A percentile compares a stretch with the other conserved stretches of the same genome.
These are phyloP conservation scores for Orthonychiurus folsomi DNA, from an alignment of 2,888 invertebrate genomes.

Conservation along the genomic window DNA sequence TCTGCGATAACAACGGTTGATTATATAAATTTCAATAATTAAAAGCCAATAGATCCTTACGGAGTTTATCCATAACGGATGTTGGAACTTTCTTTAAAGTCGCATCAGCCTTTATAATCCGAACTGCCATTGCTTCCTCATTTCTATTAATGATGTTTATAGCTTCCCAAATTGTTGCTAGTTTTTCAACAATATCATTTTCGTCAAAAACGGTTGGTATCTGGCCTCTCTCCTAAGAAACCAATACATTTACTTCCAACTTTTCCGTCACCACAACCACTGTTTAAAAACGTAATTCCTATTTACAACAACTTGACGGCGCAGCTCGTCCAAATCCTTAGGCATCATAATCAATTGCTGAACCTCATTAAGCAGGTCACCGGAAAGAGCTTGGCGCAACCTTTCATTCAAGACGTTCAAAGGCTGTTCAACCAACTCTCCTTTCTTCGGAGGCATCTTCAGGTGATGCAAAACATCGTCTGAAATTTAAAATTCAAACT, in stretches of 20 bases:
- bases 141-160: slow-evolving; percentile 33
- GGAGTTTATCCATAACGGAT: slow-evolving; percentile 26
- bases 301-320: slow-evolving; percentile 22
- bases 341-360: slow-evolving; percentile 23
- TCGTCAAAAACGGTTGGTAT: slow-evolving; percentile 30
- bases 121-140: slow-evolving; percentile 33
- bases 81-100: slow-evolving; percentile 27
- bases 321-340: slow-evolving; percentile 28
- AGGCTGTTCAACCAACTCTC: neutral
- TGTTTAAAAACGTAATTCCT: too few species aligned
- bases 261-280: too few species aligned
- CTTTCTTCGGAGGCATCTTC: slow-evolving; percentile 9
- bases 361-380: slow-evolving; percentile 14
- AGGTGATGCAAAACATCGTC: slow-evolving; percentile 18
- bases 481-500: too few species aligned
- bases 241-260: neutral
- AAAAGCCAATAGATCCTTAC: slow-evolving; percentile 16
- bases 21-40: slow-evolving; percentile 9
- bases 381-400: neutral
- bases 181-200: slow-evolving; percentile 30
- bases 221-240: slow-evolving; percentile 17
- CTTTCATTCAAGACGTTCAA: too few species aligned
- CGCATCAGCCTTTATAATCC: slow-evolving; percentile 31
- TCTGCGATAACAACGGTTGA: slow-evolving; percentile 13
- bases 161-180: slow-evolving; percentile 36